Evolutionary conservation across 2,113 vertebrate genomes (phyloP), one percentile per base, ranked within the genome.

Genomic region (Hyaena hyaena): DNA sequence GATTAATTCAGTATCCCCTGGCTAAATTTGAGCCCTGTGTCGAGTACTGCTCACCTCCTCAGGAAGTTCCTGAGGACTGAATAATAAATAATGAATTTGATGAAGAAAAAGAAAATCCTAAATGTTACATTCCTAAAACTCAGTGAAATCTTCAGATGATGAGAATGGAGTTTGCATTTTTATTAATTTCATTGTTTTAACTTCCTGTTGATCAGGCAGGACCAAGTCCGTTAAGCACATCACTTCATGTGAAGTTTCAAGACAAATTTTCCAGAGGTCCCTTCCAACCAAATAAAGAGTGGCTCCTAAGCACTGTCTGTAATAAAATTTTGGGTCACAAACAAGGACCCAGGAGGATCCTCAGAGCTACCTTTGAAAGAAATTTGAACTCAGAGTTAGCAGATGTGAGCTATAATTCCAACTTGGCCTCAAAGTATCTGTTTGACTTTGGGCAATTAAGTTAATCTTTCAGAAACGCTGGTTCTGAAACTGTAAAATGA

Each of bases 391-490:
- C 39, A 7, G 35, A n/a, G 2, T 55, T 85, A 81, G 33, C 24
- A 97, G 35, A 76, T 4, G 2, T 15, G 11, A 92, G 33, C 23
- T 88, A 21, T 16, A 65, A 45, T 77, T 83, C 50, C 81, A 92
- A 65, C 4, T 23, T 26, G 43, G 69, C 9, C 31, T 91, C 77
- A 84, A 74, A 95, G 86, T 91, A 81, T 65, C 65, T 93, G 66
- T 85, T 94, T 66, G 69, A 91, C 89, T 88, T 91, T 93, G 53
- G 66, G 6, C 50, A 68, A 95, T 91, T 95, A 96, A 88, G 69
- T 88, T 71, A 96, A 94, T 93, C 45, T 73, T 97, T 97, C 77
- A 91, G 71, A 95, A 93, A 88, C 91, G 96, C 77, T 85, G 74
- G 93, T 82, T 94, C 83, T 80, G 16, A 85, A 90, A 74, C 35